A percentile compares a stretch with the other conserved stretches of the same genome.
These are phyloP conservation scores for Orycteropus afer DNA, from an alignment of 2,113 vertebrate species.

Conservation along the genomic window DNA sequence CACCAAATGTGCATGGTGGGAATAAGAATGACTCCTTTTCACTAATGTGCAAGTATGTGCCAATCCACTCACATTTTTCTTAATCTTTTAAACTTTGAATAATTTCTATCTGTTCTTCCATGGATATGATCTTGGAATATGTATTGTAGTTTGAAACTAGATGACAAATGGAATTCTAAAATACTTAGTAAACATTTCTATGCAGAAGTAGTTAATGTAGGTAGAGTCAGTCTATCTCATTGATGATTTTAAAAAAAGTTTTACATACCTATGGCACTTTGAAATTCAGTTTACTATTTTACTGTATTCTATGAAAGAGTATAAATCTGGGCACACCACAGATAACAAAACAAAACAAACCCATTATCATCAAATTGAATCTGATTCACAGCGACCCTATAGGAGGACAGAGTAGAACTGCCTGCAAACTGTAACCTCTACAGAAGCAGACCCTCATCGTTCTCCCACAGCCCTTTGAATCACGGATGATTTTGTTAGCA, in stretches of 20 bases:
- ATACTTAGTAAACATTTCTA: neutral
- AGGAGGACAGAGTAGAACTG: neutral
- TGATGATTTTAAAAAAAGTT: neutral
- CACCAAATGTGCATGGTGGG: neutral
- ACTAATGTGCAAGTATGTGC: neutral
- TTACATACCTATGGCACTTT: neutral
- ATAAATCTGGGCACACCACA: neutral
- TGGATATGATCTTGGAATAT: neutral
- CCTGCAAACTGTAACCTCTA: neutral
- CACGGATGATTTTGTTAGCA: neutral
- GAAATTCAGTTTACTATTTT: conserved; percentile 40
- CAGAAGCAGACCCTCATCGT: neutral
- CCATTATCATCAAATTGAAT: neutral
- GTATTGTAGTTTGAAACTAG: neutral
- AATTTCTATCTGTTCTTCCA: neutral
- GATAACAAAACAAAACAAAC: neutral
- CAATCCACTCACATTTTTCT: neutral
- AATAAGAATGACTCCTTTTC: neutral
- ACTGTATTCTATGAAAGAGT: neutral
- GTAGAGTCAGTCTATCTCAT: neutral
- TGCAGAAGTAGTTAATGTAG: neutral
- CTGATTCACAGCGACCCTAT: neutral
- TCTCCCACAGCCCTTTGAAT: neutral
- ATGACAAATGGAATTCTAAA: neutral
- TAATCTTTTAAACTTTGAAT: neutral